phyloP scores from a whole-genome alignment of 2,888 invertebrate genomes.

The Pherbina coryleti region DNA sequence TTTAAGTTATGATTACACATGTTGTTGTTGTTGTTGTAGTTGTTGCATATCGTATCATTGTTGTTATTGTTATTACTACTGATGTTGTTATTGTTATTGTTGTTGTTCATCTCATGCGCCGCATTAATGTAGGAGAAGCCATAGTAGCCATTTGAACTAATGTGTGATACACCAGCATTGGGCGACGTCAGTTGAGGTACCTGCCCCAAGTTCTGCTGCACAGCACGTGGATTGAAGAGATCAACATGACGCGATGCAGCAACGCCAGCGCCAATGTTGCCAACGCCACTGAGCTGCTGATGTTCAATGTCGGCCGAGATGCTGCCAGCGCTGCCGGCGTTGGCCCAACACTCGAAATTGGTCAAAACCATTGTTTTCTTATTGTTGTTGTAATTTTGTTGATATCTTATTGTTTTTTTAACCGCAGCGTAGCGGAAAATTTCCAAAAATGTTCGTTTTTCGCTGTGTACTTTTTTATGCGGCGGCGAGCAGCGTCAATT shows the following conservation, averaged over 20 bases:
- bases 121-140: slow-evolving; percentile 61
- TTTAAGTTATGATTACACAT: slow-evolving; percentile 45
- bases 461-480: slow-evolving; percentile 47
- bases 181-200: slow-evolving; percentile 5
- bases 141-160: slow-evolving; percentile 64
- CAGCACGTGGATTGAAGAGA: slow-evolving; percentile 61
- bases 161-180: slow-evolving; percentile 51
- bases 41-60: slow-evolving; percentile 24
- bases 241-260: slow-evolving; percentile 52
- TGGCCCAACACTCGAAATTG: slow-evolving; percentile 67
- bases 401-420: background rate
- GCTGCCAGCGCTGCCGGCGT: slow-evolving; percentile 52
- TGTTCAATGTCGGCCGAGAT: slow-evolving; percentile 40
- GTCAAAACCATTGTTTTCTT: slow-evolving; percentile 62
- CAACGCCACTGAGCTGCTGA: slow-evolving; percentile 33
- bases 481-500: background rate
- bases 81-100: slow-evolving; percentile 51
- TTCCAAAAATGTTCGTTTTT: slow-evolving; percentile 52
- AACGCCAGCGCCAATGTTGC: slow-evolving; percentile 26
- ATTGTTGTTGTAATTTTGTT: background rate
- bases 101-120: slow-evolving; percentile 48
- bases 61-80: slow-evolving; percentile 47
- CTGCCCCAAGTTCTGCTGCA: slow-evolving; percentile 33
- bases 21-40: slow-evolving; percentile 45
- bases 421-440: slow-evolving; percentile 55